Conservation (phyloP, 2,797 vertebrate species). For the Anabas testudineus region DNA sequence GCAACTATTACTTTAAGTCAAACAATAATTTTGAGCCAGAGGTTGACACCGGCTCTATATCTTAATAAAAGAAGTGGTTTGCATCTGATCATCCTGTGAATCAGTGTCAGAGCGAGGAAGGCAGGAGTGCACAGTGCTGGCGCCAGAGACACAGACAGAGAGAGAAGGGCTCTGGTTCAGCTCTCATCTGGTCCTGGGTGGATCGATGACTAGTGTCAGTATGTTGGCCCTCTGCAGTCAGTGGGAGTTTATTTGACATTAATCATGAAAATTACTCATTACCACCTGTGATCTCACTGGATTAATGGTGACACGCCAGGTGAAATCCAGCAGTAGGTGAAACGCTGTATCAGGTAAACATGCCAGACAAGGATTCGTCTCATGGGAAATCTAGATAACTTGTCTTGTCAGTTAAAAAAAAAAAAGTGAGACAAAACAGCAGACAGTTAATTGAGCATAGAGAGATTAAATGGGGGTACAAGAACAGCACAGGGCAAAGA, state of each 20-base stretch:
- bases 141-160: constrained; percentile 63
- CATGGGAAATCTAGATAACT: constrained; percentile 34
- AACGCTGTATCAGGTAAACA: constrained; percentile 51
- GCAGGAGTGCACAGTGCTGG: constrained; percentile 63
- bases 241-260: constrained; percentile 42
- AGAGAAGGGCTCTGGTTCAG: constrained; percentile 49
- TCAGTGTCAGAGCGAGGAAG: constrained; percentile 70
- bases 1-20: constrained; percentile 31
- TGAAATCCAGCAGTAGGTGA: constrained; percentile 46
- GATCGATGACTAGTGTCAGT: constrained; percentile 52
- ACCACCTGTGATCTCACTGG: constrained; percentile 65
- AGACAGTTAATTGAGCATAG: constrained; percentile 48
- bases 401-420: constrained; percentile 29
- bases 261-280: constrained; percentile 61
- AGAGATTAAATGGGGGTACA: constrained; percentile 46
- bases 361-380: constrained; percentile 30
- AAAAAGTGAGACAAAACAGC: constrained; percentile 48
- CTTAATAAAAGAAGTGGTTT: constrained; percentile 59
- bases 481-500: constrained; percentile 21
- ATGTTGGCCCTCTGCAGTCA: constrained; percentile 32
- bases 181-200: constrained; percentile 40
- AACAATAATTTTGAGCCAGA: constrained; percentile 51
- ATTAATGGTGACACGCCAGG: constrained; percentile 49
- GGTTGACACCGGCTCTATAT: constrained; percentile 52
- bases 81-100: constrained; percentile 61